Evolutionary conservation across 37 sponge, comb jelly and placozoan species (phyloP).

Genomic region (Haliclona indistincta): DNA sequence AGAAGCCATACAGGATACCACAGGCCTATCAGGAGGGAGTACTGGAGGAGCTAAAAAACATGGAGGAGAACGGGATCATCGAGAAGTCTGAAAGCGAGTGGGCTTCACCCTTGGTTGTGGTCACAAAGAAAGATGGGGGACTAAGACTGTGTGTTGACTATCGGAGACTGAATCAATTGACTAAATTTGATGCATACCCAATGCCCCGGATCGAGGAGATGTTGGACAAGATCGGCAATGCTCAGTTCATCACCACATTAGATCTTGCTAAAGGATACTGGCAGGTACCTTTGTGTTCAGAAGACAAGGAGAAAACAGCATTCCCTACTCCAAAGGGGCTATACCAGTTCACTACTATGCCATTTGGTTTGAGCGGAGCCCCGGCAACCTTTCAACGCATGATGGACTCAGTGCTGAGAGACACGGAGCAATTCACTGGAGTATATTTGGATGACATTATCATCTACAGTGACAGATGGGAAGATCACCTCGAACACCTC

Average conservation of each 20-base stretch:
- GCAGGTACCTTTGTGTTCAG: slow-evolving; percentile 50
- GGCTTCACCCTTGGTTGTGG: slow-evolving; percentile 50
- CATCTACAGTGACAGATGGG: slow-evolving; percentile 19
- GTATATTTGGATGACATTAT: slow-evolving; percentile 48
- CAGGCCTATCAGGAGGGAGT: slow-evolving; percentile 24
- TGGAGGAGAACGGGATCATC: slow-evolving; percentile 43
- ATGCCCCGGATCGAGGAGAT: slow-evolving; percentile 61
- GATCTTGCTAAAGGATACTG: slow-evolving; percentile 71
- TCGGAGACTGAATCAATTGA: slow-evolving; percentile 43
- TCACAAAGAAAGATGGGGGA: slow-evolving; percentile 40
- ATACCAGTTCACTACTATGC: slow-evolving; percentile 54
- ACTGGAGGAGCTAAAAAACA: slow-evolving; percentile 21
- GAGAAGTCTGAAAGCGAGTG: slow-evolving; percentile 44
- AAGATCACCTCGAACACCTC: slow-evolving; percentile 43
- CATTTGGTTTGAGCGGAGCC: slow-evolving; percentile 56
- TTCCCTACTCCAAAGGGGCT: slow-evolving; percentile 56
- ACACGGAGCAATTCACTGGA: background rate
- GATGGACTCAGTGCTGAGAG: slow-evolving; percentile 22
- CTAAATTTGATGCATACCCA: slow-evolving; percentile 67
- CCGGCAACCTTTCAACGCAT: slow-evolving; percentile 54
- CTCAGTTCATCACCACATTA: slow-evolving; percentile 39
- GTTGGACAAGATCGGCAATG: slow-evolving; percentile 32
- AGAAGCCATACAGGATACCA: slow-evolving; percentile 40
- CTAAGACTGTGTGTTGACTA: slow-evolving; percentile 37
- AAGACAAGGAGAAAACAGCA: slow-evolving; percentile 29